Conservation (phyloP, 2,888 invertebrate species). For the Timandra comae region DNA sequence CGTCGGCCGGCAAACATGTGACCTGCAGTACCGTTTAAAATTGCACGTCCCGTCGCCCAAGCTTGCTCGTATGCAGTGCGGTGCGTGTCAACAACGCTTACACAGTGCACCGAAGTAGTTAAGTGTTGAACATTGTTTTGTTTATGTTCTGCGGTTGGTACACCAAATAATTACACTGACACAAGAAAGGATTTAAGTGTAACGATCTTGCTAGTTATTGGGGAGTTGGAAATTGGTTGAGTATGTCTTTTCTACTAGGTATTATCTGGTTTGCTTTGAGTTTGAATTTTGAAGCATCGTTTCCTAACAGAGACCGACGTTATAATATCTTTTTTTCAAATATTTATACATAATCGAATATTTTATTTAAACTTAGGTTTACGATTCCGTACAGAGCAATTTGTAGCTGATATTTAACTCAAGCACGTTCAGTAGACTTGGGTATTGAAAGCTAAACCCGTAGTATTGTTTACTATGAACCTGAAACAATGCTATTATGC, state of each 20-base stretch:
- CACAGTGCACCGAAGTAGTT: slow-evolving; percentile 55
- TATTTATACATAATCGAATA: no score
- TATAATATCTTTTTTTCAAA: no score
- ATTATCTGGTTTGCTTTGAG: no score
- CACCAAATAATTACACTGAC: slow-evolving; percentile 41
- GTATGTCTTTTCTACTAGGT: no score
- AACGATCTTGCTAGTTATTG: slow-evolving; percentile 4
- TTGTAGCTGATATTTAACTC: no score
- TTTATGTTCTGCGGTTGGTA: slow-evolving; percentile 41
- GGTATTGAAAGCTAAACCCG: no score
- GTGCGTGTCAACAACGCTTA: slow-evolving; percentile 53
- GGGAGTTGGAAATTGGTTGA: no score
- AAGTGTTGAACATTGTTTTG: slow-evolving; percentile 60
- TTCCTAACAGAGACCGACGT: no score
- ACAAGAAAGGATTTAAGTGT: slow-evolving; percentile 22
- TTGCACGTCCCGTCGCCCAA: slow-evolving; percentile 55
- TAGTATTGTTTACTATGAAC: slow-evolving; percentile 23
- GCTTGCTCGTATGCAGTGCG: slow-evolving; percentile 34
- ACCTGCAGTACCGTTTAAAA: slow-evolving; percentile 57
- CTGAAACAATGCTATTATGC: slow-evolving; percentile 56
- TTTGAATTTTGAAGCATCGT: no score
- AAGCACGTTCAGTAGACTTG: no score
- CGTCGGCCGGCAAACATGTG: slow-evolving; percentile 34
- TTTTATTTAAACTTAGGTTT: no score
- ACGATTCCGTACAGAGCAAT: no score